Base-by-base conservation (phyloP, 2,797 vertebrate species). In the Danio albolineatus region DNA sequence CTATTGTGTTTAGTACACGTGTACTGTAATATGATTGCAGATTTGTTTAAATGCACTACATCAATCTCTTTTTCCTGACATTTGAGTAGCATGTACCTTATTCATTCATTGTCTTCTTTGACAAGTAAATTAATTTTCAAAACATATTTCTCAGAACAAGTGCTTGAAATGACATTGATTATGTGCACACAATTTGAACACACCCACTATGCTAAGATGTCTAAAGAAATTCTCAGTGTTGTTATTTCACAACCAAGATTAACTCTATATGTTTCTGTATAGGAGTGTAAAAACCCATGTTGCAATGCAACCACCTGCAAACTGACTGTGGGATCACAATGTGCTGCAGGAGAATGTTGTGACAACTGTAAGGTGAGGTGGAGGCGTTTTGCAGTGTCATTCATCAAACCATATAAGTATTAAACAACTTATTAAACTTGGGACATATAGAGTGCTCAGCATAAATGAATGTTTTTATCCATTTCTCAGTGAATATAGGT, bases 201-300 rank as follows among this genome's bases (percentile, higher is more conserved):
- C 48, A 10, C 38, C 48, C 10, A 61, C 36, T 17, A 44, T 51
- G 69, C 8, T 19, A 7, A 44, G 17, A 21, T 13, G n/a, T 36
- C 28, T 9, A 43, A 54, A 66, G 74, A 66, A 19, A 7, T 36
- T 46, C 7, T 46, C 4, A 54, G 1, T 48, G 16, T 14, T 10
- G 5, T 56, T 13, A 36, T 67, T 77, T 59, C 2, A 49, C 16
- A 60, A 74, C 16, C 7, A 59, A 46, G 8, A 73, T 56, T 67
- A 46, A 66, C 64, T 12, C 19, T 36, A 6, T 61, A 36, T 14
- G 41, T 76, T 38, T 86, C 39, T 19, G 56, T 0, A 10, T n/a
- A 95, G 94, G 92, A 94, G 56, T 95, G 94, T 78, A 87, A 14
- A 43, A 91, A 93, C 84, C 89, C 84, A 0, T 95, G 94, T 84